Evolutionary conservation across 2,113 vertebrate genomes (phyloP), one percentile per base, ranked within the genome.

Genomic region (Hymenochirus boettgeri): DNA sequence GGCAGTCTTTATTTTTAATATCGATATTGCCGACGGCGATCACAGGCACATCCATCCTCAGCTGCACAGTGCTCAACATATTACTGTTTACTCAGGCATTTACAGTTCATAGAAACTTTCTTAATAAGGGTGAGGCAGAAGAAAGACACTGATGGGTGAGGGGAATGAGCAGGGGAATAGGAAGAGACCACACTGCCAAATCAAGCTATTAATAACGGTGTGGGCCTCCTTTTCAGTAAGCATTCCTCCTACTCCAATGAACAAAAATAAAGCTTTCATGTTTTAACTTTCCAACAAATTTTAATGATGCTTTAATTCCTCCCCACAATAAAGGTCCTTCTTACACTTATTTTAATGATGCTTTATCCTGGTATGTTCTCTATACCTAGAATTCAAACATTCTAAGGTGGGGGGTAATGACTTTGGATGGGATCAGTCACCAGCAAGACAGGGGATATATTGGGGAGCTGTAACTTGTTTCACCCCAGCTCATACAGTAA

Each of bases 41-140:
- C 17, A 24, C 15, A 23, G 35, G 27, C 37, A 27, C 37, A 61
- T 61, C 27, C 26, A 50, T 10, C 21, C 29, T 56, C 15, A 59
- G 64, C 64, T 67, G 64, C 64, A 67, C 47, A 59, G 29, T 17
- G 15, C 52, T 67, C 8, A 67, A 57, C 26, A 56, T 51, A 25
- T 42, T 59, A 47, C 48, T 59, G 56, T 67, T 18, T 46, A 42
- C 46, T 59, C 46, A 67, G 56, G 64, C 64, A 67, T 59, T 67
- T 67, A 52, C 55, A 59, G 59, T 67, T 52, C 59, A 52, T 22
- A 59, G 33, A 56, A 46, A 53, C 64, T 67, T 66, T 56, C 46
- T 59, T 45, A 35, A 47, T 48, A 23, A 60, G 64, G 29, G 46
- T 23, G 29, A 66, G 46, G 46, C 64, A 9, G 26, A 18, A 39